Base-by-base conservation (phyloP, 1,140 invertebrate genomes). In the Camponotus floridanus region DNA sequence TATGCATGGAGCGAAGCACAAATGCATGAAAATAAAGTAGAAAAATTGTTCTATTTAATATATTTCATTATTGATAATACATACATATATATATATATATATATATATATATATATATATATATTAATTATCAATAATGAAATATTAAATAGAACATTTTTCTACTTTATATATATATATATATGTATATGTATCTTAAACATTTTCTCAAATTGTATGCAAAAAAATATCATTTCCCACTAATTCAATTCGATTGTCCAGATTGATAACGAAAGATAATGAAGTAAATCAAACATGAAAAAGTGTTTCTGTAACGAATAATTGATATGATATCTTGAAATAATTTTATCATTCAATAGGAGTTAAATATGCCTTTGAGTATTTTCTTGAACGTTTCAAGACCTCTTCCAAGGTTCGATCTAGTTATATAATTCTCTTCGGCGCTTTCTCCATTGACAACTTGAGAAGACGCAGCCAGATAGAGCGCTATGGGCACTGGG, bases 341-440 rank as follows among this genome's bases (percentile, higher is more conserved):
- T 61, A 85, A 85, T 85, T 88, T 81, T 45, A 45, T 73, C 55
- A 33, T 79, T 85, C 4, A 73, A 70, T 45, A 45, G 59, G 57
- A 65, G 18, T 55, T 18, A 42, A 26, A 15, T 62, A 33, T 18
- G 13, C 11, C 31, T 45, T 59, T 18, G 39, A 88, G 39, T 79
- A 71, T n/a, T 59, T 88, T 65, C 48, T 48, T 64, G 31, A 39
- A 31, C 8, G 15, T 45, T 76, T 3, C 31, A 21, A 73, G n/a
- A 86, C 31, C 51, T 57, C 64, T 65, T 86, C 8, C 59, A 71
- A 71, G 87, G 88, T 78, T 88, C 61, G 70, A 83, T 86, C 76
- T 59, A 42, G 67, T 65, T 81, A 62, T 87, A 84, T 81, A 70
- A 68, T 81, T 3, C 45, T 74, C 51, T 78, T 18, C 57, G 55